These are phyloP conservation scores for Natrix natrix DNA, from an alignment of 2,797 vertebrate genomes.

Conservation along the genomic window DNA sequence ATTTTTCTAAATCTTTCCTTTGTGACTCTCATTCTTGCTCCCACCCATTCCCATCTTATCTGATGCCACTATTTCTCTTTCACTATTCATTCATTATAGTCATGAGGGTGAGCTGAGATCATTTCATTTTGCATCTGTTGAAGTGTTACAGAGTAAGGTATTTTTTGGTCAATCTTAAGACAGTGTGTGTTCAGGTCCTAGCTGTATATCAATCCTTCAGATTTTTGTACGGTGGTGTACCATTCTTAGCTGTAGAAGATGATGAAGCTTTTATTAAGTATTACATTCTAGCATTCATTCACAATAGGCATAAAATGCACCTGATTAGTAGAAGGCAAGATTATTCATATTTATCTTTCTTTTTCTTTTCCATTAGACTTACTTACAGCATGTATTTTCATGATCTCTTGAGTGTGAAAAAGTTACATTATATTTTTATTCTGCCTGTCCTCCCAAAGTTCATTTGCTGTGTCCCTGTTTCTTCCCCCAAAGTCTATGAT, in stretches of 20 bases:
- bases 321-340: not conserved
- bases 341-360: not conserved
- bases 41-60: not conserved
- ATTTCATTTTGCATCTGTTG: conserved; percentile 14
- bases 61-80: conserved; percentile 5
- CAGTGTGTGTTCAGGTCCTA: not conserved
- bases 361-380: not conserved
- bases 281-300: conserved; percentile 31
- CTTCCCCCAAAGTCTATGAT: not conserved
- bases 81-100: conserved; percentile 14
- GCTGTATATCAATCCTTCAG: conserved; percentile 24
- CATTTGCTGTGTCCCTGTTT: not conserved
- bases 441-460: not conserved
- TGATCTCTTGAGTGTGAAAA: not conserved
- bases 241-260: conserved; percentile 4
- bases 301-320: not conserved
- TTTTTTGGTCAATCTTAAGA: not conserved
- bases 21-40: conserved; percentile 12
- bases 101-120: not conserved
- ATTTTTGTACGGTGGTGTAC: not conserved
- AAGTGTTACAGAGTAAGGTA: conserved; percentile 6
- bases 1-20: not conserved
- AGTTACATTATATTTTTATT: not conserved
- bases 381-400: not conserved
- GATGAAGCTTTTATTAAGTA: conserved; percentile 14